Percentiles rank a stretch among this genome's conserved stretches.
Conservation (phyloP, 2,888 invertebrate genomes). For the Leptopterna dolabrata region DNA sequence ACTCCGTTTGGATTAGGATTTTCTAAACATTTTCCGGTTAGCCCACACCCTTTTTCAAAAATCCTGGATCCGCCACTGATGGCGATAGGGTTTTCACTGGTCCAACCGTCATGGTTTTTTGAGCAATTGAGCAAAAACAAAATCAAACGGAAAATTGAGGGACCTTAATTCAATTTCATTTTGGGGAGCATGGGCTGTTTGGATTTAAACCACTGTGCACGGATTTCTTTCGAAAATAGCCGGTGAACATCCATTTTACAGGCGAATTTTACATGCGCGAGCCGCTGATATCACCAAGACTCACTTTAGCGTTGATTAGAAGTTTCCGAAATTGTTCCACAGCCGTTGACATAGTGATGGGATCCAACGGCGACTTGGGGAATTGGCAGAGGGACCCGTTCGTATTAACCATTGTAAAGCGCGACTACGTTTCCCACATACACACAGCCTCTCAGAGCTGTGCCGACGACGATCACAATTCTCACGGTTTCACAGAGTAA, state of each 20-base stretch:
- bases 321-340: constrained; percentile 75
- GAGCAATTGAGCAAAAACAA: too few relatives aligned
- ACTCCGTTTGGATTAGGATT: too few relatives aligned
- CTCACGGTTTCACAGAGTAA: neutral
- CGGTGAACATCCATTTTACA: neutral
- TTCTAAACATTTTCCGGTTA: too few relatives aligned
- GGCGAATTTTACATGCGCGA: neutral
- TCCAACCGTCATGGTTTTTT: too few relatives aligned
- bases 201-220: neutral
- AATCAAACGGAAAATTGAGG: too few relatives aligned
- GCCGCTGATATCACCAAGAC: neutral
- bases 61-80: too few relatives aligned
- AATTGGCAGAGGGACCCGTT: constrained; percentile 52
- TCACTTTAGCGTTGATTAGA: constrained; percentile 68
- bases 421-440: neutral
- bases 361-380: constrained; percentile 65
- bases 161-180: too few relatives aligned
- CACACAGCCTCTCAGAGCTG: neutral
- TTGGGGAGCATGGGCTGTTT: neutral
- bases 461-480: too few relatives aligned
- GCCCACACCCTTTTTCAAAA: too few relatives aligned
- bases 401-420: constrained; percentile 54
- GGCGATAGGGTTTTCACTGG: too few relatives aligned
- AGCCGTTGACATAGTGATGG: constrained; percentile 71
- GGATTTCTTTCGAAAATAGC: neutral